Conservation (phyloP, 2,888 invertebrate species). For the Yponomeuta sedellus region DNA sequence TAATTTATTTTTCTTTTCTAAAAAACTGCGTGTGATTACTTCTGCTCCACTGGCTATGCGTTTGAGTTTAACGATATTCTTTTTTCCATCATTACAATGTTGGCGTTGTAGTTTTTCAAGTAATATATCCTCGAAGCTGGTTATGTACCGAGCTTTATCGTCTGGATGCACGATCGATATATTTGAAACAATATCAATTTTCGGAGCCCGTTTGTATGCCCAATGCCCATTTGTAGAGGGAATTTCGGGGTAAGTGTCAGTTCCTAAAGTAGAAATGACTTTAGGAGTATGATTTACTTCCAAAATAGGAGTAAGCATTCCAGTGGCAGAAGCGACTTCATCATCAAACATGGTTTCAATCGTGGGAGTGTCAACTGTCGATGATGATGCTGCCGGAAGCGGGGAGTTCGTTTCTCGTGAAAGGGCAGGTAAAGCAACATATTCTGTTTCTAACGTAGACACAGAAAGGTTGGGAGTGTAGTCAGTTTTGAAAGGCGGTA, state of each 20-base stretch:
- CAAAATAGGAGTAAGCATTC: neutral
- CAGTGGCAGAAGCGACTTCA: neutral
- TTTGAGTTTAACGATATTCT: conserved; percentile 5
- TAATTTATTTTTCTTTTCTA: neutral
- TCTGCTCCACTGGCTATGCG: conserved; percentile 3
- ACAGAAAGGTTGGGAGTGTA: neutral
- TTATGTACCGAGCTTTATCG: neutral
- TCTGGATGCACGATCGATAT: neutral
- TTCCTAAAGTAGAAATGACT: neutral
- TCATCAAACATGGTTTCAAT: neutral
- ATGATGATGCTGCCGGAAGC: conserved; percentile 1
- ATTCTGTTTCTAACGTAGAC: neutral
- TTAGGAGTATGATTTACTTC: neutral
- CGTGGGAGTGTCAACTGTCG: neutral
- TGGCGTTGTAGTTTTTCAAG: neutral
- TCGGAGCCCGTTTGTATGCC: neutral
- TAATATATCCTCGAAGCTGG: neutral
- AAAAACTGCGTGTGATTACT: conserved; percentile 3
- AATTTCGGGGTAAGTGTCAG: neutral
- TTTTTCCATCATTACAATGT: conserved; percentile 1
- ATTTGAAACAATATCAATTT: conserved; percentile 2
- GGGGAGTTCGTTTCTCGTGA: neutral
- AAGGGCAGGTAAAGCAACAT: neutral
- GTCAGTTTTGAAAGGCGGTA: neutral
- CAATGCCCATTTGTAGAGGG: neutral